A percentile compares a stretch with the other conserved stretches of the same genome.
These are phyloP conservation scores for Abramis brama DNA, from an alignment of 2,113 vertebrate species.

Conservation along the genomic window DNA sequence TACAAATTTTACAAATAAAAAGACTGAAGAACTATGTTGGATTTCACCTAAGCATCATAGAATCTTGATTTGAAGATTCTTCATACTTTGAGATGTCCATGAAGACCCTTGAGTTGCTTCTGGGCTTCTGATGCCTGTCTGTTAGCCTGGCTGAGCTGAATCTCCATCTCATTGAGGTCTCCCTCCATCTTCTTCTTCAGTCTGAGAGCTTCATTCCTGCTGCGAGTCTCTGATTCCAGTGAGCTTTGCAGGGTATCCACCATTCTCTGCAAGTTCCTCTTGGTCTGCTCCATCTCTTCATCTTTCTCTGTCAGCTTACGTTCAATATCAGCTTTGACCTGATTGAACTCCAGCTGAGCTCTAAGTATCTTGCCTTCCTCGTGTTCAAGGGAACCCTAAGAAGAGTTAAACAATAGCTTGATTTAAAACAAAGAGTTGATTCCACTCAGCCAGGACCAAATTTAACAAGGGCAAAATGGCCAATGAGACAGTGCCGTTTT, in stretches of 20 bases:
- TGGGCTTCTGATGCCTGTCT: too few relatives aligned
- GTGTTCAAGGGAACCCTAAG: constrained; percentile 79
- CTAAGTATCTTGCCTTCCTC: constrained; percentile 90
- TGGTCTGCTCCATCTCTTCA: constrained; percentile 88
- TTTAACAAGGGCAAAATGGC: too few relatives aligned
- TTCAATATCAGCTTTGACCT: constrained; percentile 74
- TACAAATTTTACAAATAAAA: not conserved
- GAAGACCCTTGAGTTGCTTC: too few relatives aligned
- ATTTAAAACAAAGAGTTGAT: too few relatives aligned
- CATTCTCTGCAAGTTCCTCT: constrained; percentile 83
- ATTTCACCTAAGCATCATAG: too few relatives aligned
- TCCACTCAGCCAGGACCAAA: too few relatives aligned
- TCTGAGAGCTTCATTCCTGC: constrained; percentile 83
- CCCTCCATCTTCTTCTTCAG: constrained; percentile 80
- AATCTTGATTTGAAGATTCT: too few relatives aligned
- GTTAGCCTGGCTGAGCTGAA: too few relatives aligned
- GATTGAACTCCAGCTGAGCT: constrained; percentile 86
- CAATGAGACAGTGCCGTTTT: too few relatives aligned
- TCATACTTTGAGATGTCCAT: too few relatives aligned
- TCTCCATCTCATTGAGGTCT: constrained; percentile 67
- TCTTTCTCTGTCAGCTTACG: constrained; percentile 82
- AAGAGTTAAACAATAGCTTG: too few relatives aligned
- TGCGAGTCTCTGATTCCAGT: constrained; percentile 85
- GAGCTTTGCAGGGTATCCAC: constrained; percentile 87
- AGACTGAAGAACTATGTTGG: not conserved